Percentiles rank a stretch among this genome's conserved stretches.
Conservation (phyloP, 92 coral and sea anemone species). For the Zoanthus gigantus region DNA sequence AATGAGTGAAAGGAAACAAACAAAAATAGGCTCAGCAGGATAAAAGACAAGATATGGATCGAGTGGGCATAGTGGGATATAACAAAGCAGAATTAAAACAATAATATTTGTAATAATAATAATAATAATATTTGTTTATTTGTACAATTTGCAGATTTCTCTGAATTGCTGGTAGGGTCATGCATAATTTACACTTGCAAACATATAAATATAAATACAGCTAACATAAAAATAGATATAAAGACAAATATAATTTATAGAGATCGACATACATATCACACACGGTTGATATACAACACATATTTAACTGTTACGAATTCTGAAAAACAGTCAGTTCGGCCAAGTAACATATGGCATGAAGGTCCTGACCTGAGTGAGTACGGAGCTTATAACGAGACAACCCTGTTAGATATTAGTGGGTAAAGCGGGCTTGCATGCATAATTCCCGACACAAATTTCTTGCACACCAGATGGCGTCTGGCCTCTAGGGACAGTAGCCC, state of each 20-base stretch:
- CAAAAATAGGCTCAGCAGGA: too few species aligned
- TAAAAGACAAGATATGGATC: too few species aligned
- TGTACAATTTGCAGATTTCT: too few species aligned
- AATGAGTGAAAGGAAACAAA: too few species aligned
- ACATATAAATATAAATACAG: constrained; percentile 29
- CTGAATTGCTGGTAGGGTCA: constrained; percentile 23
- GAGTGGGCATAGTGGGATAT: too few species aligned
- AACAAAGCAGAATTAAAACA: too few species aligned
- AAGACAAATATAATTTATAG: too few species aligned
- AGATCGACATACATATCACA: too few species aligned
- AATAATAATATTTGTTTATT: too few species aligned
- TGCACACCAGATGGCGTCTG: neutral
- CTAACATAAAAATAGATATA: too few species aligned
- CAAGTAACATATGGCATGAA: neutral
- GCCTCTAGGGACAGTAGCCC: neutral
- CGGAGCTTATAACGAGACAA: neutral
- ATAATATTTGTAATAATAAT: too few species aligned
- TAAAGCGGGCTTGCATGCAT: too few species aligned
- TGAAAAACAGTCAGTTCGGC: neutral
- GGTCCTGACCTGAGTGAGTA: neutral
- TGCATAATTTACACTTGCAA: neutral
- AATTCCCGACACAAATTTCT: neutral
- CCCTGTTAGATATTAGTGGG: neutral
- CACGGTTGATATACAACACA: neutral
- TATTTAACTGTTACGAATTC: neutral